Evolutionary conservation across 1,140 invertebrate genomes (phyloP).

Genomic region (Pseudomyrmex pallidus): DNA sequence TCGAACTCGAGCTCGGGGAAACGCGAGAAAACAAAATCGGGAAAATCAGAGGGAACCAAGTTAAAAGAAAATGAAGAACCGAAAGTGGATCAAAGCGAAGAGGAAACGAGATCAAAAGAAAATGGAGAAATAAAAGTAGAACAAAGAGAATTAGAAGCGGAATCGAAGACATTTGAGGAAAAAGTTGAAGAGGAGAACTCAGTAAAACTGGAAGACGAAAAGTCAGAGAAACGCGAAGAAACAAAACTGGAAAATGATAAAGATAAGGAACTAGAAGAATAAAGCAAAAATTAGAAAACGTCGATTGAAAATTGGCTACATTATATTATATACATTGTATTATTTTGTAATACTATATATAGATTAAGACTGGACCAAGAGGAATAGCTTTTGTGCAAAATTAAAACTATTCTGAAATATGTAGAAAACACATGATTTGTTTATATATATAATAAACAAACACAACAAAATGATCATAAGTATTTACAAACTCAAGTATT

Average conservation of each 20-base stretch:
- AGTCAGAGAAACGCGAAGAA: constrained; percentile 1
- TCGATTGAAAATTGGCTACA: not conserved
- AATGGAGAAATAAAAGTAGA: not conserved
- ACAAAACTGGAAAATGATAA: not conserved
- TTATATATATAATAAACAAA: not conserved
- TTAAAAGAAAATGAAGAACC: not conserved
- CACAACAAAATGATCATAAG: not conserved
- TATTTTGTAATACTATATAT: not conserved
- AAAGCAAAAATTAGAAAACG: not conserved
- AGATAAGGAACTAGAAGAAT: not conserved
- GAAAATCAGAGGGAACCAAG: not conserved
- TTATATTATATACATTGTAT: constrained; percentile 1
- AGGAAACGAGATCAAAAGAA: not conserved
- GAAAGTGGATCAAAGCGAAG: not conserved
- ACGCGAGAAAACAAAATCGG: not conserved
- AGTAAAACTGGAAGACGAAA: not conserved
- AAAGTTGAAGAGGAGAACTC: not conserved
- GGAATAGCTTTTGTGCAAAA: not conserved
- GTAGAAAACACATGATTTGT: no score
- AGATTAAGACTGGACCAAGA: not conserved
- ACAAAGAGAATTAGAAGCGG: not conserved
- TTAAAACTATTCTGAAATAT: constrained; percentile 7
- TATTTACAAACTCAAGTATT: not conserved
- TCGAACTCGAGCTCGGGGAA: not conserved
- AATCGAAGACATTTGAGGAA: not conserved